Evolutionary conservation across 2,797 vertebrate genomes (phyloP).

Genomic region (Mallotus villosus): DNA sequence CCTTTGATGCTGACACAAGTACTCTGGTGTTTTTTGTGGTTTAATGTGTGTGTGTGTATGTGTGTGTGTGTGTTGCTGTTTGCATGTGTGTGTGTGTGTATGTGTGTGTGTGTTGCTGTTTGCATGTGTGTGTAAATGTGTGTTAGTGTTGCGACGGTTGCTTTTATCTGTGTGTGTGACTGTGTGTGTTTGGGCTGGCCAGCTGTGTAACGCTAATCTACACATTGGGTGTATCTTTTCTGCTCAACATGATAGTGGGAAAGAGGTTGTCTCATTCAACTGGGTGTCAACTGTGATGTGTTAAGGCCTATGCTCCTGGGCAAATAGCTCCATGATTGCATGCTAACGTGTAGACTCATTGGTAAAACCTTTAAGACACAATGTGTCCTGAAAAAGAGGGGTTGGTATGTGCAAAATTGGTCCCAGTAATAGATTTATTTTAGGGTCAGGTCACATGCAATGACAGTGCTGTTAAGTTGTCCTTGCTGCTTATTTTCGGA

Average conservation of each 20-base stretch:
- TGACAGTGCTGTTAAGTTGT: not conserved
- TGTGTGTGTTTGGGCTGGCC: constrained; percentile 40
- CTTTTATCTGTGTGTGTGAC: constrained; percentile 16
- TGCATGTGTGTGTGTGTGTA: not conserved
- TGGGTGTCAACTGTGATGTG: not conserved
- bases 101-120: constrained; percentile 1
- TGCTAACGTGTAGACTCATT: not conserved
- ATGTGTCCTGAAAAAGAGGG: not conserved
- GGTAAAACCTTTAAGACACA: not conserved
- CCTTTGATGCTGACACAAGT: too few relatives aligned
- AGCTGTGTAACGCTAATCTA: constrained; percentile 26
- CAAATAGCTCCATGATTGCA: not conserved
- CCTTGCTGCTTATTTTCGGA: constrained; percentile 12
- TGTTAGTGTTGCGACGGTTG: not conserved
- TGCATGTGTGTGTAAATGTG: constrained; percentile 4
- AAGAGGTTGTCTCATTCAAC: not conserved
- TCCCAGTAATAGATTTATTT: too few relatives aligned
- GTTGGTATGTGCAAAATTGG: too few relatives aligned
- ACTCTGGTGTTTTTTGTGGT: too few relatives aligned
- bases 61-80: not conserved
- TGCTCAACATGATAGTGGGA: not conserved
- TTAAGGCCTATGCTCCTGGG: not conserved
- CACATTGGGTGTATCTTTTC: constrained; percentile 3
- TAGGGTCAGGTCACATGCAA: not conserved
- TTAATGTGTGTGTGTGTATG: too few relatives aligned